Base-by-base conservation (phyloP, 1,140 invertebrate genomes). In the Meteorus sp. region DNA sequence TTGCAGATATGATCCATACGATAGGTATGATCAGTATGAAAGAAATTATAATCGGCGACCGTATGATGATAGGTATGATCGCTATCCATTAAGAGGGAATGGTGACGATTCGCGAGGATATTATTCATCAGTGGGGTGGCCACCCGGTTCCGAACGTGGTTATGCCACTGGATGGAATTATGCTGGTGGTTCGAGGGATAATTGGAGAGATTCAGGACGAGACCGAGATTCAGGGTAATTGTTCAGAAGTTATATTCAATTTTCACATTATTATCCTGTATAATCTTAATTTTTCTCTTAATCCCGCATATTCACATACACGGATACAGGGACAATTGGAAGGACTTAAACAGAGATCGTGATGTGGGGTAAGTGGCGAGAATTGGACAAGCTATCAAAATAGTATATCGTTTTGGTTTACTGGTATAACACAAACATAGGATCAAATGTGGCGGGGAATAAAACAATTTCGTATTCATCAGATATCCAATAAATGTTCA, bases 51-150 rank as follows among this genome's bases (percentile, higher is more conserved):
- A 62, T 56, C 58, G 69, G 17, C 69, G 70, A 50, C 65, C 67
- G 11, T 69, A 67, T 39, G 72, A 72, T 5, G 61, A 63, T 60
- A 53, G 61, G 52, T 17, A 27, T 1, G 69, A 72, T 11, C 63
- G 66, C 27, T 63, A 60, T 56, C 50, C 61, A 43, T 11, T 13
- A 7, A 60, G 61, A 56, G 65, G 64, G 37, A 57, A 61, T 41
- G 59, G 63, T 33, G 53, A 63, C 2, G 68, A 80, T 41, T 81
- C 83, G 2, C 68, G 83, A 54, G 83, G 83, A 5, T 85, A 84
- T 65, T 84, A 83, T 61, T 80, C 80, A 44, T 64, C 67, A 19
- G 63, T 63, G 22, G 63, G 59, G 44, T 72, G 68, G 61, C 63
- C 68, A 43, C 67, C 71, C 0, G 70, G 69, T 15, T 73, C 72